A percentile compares a stretch with the other conserved stretches of the same genome.
Evolutionary conservation across 2,888 invertebrate genomes (phyloP).

Genomic region (Noctua fimbriata): DNA sequence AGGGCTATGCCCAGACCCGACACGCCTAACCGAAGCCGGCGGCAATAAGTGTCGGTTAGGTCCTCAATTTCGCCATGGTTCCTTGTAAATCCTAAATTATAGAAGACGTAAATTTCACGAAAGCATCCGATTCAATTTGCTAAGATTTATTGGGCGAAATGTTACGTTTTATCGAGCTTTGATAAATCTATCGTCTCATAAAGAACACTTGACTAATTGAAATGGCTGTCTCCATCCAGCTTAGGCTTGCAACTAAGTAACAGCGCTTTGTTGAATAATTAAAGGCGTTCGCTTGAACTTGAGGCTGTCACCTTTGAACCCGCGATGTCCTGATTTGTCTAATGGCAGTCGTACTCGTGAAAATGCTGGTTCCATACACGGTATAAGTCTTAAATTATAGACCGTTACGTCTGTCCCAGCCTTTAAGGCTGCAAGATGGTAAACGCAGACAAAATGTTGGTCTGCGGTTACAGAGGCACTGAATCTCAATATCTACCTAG

Average conservation of each 20-base stretch:
- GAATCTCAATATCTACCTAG: conserved; percentile 43
- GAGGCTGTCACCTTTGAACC: conserved; percentile 21
- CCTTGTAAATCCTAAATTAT: conserved; percentile 45
- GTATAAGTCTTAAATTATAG: conserved; percentile 10
- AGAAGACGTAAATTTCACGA: conserved; percentile 36
- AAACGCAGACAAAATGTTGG: conserved; percentile 39
- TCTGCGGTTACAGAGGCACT: conserved; percentile 43
- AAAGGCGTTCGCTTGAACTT: conserved; percentile 29
- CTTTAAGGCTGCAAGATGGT: conserved; percentile 18
- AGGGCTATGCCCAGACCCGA: conserved; percentile 36
- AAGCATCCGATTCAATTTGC: conserved; percentile 39
- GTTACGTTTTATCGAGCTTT: conserved; percentile 16
- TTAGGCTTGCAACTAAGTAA: conserved; percentile 2
- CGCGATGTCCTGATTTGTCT: conserved; percentile 41
- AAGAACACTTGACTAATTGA: conserved; percentile 34
- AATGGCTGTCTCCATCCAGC: conserved; percentile 1
- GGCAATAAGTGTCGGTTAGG: conserved; percentile 49
- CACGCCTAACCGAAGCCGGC: conserved; percentile 42
- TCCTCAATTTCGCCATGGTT: conserved; percentile 37
- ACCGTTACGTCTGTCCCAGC: conserved; percentile 26
- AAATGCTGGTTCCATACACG: conserved; percentile 20
- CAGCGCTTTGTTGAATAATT: conserved; percentile 38
- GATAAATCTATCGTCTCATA: conserved; percentile 28
- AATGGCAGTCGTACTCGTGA: conserved; percentile 28
- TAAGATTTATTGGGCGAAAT: conserved; percentile 37